These are phyloP conservation scores for Platygyra sinensis DNA, from an alignment of 64 coral and sea anemone species.

Conservation along the genomic window DNA sequence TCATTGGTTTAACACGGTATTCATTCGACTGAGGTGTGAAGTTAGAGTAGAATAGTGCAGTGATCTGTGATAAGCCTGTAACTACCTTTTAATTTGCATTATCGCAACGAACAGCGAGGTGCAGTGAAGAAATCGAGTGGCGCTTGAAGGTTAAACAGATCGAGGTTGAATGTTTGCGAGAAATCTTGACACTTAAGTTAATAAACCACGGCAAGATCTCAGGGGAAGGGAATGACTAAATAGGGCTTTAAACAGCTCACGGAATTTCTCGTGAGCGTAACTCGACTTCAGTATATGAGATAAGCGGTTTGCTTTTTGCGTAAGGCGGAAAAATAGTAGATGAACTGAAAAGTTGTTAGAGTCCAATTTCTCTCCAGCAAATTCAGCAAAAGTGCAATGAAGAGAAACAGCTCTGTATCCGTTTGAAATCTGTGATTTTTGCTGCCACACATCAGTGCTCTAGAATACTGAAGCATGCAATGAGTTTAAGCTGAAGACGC, in stretches of 20 bases:
- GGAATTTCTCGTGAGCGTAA: not conserved
- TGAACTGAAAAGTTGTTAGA: not conserved
- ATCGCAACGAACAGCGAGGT: not conserved
- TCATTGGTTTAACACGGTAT: constrained; percentile 71
- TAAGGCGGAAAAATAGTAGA: not conserved
- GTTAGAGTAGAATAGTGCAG: constrained; percentile 8
- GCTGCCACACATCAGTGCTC: constrained; percentile 17
- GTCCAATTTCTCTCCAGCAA: not conserved
- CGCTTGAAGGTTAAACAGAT: not conserved
- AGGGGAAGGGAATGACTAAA: not conserved
- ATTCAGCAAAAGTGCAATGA: not conserved
- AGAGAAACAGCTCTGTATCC: not conserved
- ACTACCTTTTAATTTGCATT: constrained; percentile 34
- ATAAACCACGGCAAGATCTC: not conserved
- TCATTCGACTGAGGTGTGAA: constrained; percentile 74
- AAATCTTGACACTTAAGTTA: not conserved
- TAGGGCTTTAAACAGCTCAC: not conserved
- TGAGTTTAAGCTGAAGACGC: not conserved
- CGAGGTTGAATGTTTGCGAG: not conserved
- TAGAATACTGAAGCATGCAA: constrained; percentile 29
- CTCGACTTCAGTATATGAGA: not conserved
- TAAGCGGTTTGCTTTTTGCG: not conserved
- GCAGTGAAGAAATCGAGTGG: not conserved
- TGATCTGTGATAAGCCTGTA: constrained; percentile 19
- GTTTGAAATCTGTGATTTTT: not conserved